Conservation (phyloP, 2,888 invertebrate species). For the Metellina segmentata region DNA sequence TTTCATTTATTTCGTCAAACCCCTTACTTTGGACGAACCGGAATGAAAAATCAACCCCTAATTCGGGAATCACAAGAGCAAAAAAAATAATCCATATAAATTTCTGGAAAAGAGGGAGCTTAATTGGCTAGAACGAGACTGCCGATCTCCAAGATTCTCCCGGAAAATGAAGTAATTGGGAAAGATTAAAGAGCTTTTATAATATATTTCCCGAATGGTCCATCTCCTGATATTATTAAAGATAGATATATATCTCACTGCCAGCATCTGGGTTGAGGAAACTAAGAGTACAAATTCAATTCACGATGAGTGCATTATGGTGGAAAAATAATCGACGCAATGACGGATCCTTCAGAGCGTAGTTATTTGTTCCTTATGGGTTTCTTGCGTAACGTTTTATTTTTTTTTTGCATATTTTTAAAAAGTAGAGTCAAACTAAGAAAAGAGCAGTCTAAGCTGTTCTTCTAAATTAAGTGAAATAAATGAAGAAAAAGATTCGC, state of each 20-base stretch:
- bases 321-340: conserved; percentile 19
- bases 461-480: conserved; percentile 69
- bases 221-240: conserved; percentile 57
- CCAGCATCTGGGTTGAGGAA: not conserved
- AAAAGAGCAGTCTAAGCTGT: not conserved
- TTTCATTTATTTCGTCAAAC: conserved; percentile 42
- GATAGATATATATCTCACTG: conserved; percentile 5
- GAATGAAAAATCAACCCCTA: conserved; percentile 29
- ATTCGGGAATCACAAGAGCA: not conserved
- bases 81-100: conserved; percentile 37
- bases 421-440: not conserved
- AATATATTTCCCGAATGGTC: conserved; percentile 55
- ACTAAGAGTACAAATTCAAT: conserved; percentile 46
- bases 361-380: conserved; percentile 27
- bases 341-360: conserved; percentile 15
- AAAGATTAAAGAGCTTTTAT: conserved; percentile 65
- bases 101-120: conserved; percentile 31
- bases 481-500: conserved; percentile 50
- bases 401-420: not conserved
- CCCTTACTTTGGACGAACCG: conserved; percentile 10
- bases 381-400: not conserved
- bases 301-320: conserved; percentile 48
- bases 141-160: conserved; percentile 24
- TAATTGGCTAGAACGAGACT: conserved; percentile 68
- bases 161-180: conserved; percentile 67